These are phyloP conservation scores for Drosophila antonietae DNA, from an alignment of 2,888 invertebrate species.

Conservation along the genomic window DNA sequence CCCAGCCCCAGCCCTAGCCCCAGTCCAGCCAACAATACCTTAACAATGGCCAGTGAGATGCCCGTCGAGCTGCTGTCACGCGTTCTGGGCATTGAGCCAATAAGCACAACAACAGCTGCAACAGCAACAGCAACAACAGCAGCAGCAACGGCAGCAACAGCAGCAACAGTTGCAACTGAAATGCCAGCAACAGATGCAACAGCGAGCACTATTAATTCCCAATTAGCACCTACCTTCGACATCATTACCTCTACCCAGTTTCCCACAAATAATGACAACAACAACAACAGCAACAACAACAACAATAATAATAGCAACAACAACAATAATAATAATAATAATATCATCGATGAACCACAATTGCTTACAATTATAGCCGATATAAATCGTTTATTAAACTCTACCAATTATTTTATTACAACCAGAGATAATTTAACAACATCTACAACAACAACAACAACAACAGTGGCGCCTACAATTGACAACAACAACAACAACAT, in stretches of 20 bases:
- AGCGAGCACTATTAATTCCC: constrained; percentile 39
- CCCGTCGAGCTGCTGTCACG: constrained; percentile 44
- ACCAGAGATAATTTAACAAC: constrained; percentile 82
- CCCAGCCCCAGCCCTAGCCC: constrained; percentile 36
- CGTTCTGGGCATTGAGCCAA: constrained; percentile 45
- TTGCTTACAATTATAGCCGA: constrained; percentile 81
- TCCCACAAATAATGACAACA: constrained; percentile 38
- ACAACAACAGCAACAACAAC: constrained; percentile 15
- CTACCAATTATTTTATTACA: constrained; percentile 84
- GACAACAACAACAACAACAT: constrained; percentile 69
- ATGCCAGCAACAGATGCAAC: constrained; percentile 28
- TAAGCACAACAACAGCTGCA: constrained; percentile 15
- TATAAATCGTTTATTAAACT: constrained; percentile 84
- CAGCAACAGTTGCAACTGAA: constrained; percentile 36
- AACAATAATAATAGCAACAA: background rate
- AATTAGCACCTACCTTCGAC: constrained; percentile 41
- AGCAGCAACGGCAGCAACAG: constrained; percentile 23
- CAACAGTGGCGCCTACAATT: constrained; percentile 51
- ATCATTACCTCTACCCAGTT: constrained; percentile 44
- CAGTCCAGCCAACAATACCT: constrained; percentile 27
- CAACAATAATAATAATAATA: constrained; percentile 18
- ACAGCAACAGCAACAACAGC: constrained; percentile 22
- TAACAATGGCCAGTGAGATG: constrained; percentile 15
- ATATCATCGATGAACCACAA: constrained; percentile 81
- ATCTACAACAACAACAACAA: constrained; percentile 52